phyloP scores from a whole-genome alignment of 2,113 vertebrate genomes.

The Percina caprodes region DNA sequence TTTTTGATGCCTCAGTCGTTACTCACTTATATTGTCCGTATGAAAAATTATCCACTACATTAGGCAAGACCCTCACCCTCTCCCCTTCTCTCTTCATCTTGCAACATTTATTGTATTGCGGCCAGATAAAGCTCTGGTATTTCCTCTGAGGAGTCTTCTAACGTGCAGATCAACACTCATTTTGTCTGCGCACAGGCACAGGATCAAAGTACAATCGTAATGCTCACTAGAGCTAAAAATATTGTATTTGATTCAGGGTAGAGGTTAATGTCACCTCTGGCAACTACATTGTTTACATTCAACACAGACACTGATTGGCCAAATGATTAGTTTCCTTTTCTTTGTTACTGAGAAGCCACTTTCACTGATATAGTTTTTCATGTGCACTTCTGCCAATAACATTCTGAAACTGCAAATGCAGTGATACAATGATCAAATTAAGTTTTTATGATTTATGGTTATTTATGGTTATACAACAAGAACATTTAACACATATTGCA shows the following conservation, averaged over 20 bases:
- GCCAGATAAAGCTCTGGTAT: constrained; percentile 53
- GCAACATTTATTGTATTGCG: constrained; percentile 28
- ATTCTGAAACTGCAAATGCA: neutral
- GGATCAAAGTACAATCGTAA: constrained; percentile 53
- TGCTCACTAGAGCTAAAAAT: constrained; percentile 52
- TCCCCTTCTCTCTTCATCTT: constrained; percentile 7
- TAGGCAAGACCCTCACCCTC: neutral
- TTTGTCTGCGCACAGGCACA: constrained; percentile 12
- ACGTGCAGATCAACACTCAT: constrained; percentile 66
- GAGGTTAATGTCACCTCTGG: constrained; percentile 58
- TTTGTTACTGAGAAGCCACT: constrained; percentile 13
- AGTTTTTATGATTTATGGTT: neutral
- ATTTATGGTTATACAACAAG: too few species aligned
- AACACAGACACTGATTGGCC: constrained; percentile 33
- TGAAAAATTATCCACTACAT: neutral
- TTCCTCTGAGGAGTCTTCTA: constrained; percentile 58
- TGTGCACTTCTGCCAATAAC: neutral
- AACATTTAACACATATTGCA: neutral
- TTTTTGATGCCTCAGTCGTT: neutral
- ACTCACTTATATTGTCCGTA: neutral
- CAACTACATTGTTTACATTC: constrained; percentile 52
- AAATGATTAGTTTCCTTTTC: constrained; percentile 34
- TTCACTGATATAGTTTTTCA: constrained; percentile 15
- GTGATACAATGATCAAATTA: neutral
- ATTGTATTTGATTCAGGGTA: constrained; percentile 41